Conservation (phyloP, 2,113 vertebrate species). For the Phycodurus eques region DNA sequence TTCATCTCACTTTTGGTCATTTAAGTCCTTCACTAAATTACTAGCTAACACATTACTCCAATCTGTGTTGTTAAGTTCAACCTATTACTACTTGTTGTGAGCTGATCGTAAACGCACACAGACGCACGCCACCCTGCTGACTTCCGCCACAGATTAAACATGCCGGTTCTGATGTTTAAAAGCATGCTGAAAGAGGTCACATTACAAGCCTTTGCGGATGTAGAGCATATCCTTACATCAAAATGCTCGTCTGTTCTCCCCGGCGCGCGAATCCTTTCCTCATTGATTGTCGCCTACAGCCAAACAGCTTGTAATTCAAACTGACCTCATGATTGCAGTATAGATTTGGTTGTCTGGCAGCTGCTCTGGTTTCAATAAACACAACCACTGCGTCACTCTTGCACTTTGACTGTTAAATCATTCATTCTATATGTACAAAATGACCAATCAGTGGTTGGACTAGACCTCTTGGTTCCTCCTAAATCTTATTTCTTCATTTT, state of each 20-base stretch:
- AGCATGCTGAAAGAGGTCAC: constrained; percentile 56
- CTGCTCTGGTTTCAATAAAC: constrained; percentile 31
- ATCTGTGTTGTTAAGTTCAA: constrained; percentile 15
- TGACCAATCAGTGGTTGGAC: not conserved
- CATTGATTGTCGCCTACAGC: constrained; percentile 42
- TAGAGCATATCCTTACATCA: constrained; percentile 52
- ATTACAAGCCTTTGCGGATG: constrained; percentile 55
- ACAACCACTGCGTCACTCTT: not conserved
- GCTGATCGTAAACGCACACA: constrained; percentile 18
- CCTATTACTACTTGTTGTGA: constrained; percentile 25
- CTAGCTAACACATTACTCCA: not conserved
- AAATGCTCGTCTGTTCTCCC: constrained; percentile 17
- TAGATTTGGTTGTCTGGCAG: constrained; percentile 42
- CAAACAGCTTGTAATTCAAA: constrained; percentile 30
- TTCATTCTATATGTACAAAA: not conserved
- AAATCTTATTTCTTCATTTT: not conserved
- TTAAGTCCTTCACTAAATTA: constrained; percentile 25
- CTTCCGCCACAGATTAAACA: constrained; percentile 55
- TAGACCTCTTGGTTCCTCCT: not conserved
- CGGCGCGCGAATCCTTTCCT: constrained; percentile 17
- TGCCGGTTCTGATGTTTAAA: constrained; percentile 45
- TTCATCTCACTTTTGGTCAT: constrained; percentile 47
- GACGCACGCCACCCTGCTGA: not conserved
- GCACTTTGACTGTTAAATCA: constrained; percentile 3
- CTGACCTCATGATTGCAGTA: constrained; percentile 44